A percentile compares a stretch with the other conserved stretches of the same genome.
phyloP scores from a whole-genome alignment of 2,888 invertebrate genomes.

The Heliconius erato region DNA sequence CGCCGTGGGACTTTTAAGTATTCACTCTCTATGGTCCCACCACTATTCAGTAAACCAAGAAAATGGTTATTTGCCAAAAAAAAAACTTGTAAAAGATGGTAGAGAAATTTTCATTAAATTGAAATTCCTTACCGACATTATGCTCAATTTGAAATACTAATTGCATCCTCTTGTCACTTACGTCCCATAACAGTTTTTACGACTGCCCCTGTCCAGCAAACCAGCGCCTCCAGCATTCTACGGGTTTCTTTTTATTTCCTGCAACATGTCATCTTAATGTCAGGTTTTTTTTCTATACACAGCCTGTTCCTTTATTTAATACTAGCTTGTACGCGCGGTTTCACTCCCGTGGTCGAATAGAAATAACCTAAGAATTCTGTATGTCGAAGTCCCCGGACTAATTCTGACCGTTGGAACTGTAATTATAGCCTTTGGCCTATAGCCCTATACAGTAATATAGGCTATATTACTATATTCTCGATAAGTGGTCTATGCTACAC shows the following conservation, averaged over 20 bases:
- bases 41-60: no score
- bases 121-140: no score
- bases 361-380: not conserved
- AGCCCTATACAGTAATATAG: no score
- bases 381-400: not conserved
- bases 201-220: not conserved
- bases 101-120: no score
- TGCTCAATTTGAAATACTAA: conserved; percentile 11
- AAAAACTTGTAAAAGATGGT: no score
- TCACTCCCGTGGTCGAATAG: not conserved
- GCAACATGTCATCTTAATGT: not conserved
- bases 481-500: no score
- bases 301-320: not conserved
- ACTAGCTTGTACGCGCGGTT: not conserved
- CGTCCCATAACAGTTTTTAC: conserved; percentile 11
- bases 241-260: conserved; percentile 18
- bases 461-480: no score
- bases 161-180: not conserved
- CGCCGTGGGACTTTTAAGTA: no score
- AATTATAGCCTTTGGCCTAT: no score
- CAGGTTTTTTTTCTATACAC: not conserved
- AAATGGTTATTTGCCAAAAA: no score
- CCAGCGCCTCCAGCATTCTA: not conserved
- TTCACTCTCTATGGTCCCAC: no score
- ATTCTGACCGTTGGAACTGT: no score